A percentile compares a stretch with the other conserved stretches of the same genome.
Conservation (phyloP, 2,888 invertebrate species). For the Bellardia bayeri region DNA sequence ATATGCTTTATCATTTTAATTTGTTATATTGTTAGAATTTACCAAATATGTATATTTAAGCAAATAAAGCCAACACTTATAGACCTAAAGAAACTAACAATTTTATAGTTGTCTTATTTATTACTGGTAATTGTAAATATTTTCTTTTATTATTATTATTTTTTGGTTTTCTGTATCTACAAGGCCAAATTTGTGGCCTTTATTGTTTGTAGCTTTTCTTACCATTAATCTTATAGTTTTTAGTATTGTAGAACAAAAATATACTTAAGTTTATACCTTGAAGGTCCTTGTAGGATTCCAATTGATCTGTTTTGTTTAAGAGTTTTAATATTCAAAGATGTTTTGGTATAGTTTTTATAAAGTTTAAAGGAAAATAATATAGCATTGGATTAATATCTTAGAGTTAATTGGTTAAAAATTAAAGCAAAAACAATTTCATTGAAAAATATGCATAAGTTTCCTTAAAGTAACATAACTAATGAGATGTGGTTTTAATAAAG, state of each 20-base stretch:
- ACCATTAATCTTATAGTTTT: background rate
- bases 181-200: background rate
- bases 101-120: too few species aligned
- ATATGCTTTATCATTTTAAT: background rate
- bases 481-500: too few species aligned
- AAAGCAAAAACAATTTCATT: background rate
- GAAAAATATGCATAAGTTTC: conserved; percentile 64
- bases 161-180: background rate
- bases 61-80: too few species aligned
- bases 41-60: too few species aligned
- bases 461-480: background rate
- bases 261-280: conserved; percentile 81
- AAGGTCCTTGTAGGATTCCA: conserved; percentile 85
- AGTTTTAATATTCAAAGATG: conserved; percentile 64
- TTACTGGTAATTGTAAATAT: too few species aligned
- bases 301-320: conserved; percentile 82
- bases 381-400: conserved; percentile 38
- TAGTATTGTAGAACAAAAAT: background rate
- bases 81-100: too few species aligned
- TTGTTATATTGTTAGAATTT: too few species aligned
- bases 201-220: conserved; percentile 12
- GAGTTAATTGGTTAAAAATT: background rate
- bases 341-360: conserved; percentile 24
- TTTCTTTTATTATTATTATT: background rate
- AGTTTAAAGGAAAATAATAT: conserved; percentile 57